Evolutionary conservation across 2,888 invertebrate genomes (phyloP).

Genomic region (Monoplex corrugatus): DNA sequence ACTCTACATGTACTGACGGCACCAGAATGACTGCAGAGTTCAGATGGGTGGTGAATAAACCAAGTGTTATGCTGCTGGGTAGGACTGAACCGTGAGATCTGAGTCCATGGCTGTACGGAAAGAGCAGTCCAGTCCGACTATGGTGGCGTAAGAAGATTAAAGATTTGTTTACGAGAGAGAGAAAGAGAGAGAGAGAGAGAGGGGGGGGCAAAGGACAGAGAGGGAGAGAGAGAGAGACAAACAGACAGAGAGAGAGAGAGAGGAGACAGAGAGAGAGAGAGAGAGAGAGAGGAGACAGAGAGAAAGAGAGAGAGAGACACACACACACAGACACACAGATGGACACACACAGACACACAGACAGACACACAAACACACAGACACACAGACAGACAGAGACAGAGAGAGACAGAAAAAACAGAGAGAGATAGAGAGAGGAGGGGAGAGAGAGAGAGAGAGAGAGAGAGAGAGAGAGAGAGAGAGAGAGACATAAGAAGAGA

Average conservation of each 20-base stretch:
- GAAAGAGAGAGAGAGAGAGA: background rate
- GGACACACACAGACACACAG: too few relatives aligned
- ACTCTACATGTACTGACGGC: too few relatives aligned
- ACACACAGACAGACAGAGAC: background rate
- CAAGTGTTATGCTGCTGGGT: too few relatives aligned
- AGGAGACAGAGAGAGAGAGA: slow-evolving; percentile 16
- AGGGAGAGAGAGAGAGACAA: background rate
- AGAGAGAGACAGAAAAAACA: background rate
- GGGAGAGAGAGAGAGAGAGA: background rate
- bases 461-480: background rate
- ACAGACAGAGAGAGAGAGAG: background rate
- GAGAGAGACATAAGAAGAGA: background rate
- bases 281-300: background rate
- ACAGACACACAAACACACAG: background rate
- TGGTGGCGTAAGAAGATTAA: background rate
- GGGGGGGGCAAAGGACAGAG: background rate
- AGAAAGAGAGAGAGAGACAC: background rate
- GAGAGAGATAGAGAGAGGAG: background rate
- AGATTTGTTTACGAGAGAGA: background rate
- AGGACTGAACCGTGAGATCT: too few relatives aligned
- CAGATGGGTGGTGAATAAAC: too few relatives aligned
- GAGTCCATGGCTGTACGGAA: too few relatives aligned
- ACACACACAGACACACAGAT: background rate
- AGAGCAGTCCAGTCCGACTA: too few relatives aligned
- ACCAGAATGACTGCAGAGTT: too few relatives aligned